Evolutionary conservation across 2,888 invertebrate genomes (phyloP).

Genomic region (Agriopis aurantiaria): DNA sequence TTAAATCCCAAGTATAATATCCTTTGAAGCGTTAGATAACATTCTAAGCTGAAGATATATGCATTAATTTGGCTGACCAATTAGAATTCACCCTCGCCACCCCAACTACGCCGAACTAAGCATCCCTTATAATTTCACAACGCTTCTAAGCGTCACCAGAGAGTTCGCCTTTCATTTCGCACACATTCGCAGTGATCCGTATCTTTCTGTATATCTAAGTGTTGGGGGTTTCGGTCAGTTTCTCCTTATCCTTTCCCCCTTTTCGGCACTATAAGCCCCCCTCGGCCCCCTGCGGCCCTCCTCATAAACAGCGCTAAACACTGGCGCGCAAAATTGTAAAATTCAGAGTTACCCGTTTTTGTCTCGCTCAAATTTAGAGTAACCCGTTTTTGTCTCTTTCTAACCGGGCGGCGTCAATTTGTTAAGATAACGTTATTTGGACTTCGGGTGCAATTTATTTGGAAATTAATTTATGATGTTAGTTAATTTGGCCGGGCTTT

Average conservation of each 20-base stretch:
- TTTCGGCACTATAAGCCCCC: constrained; percentile 73
- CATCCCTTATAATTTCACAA: constrained; percentile 72
- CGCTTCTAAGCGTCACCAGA: constrained; percentile 70
- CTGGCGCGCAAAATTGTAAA: constrained; percentile 80
- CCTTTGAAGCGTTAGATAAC: constrained; percentile 28
- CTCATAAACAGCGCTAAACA: constrained; percentile 83
- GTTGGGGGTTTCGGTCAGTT: constrained; percentile 74
- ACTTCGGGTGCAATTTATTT: constrained; percentile 68
- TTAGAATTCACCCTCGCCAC: constrained; percentile 61
- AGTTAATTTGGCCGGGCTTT: constrained; percentile 36
- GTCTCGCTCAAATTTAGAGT: constrained; percentile 74
- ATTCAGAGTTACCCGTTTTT: constrained; percentile 68
- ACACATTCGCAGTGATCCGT: constrained; percentile 67
- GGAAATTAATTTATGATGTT: constrained; percentile 56
- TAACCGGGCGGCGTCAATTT: constrained; percentile 73
- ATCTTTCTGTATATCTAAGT: constrained; percentile 83
- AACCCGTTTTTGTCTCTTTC: constrained; percentile 67
- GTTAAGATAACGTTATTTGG: constrained; percentile 76
- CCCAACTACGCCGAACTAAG: constrained; percentile 56
- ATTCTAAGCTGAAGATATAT: constrained; percentile 34
- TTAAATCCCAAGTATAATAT: constrained; percentile 1
- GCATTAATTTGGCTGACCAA: constrained; percentile 49
- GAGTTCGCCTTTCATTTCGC: constrained; percentile 53
- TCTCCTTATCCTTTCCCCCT: constrained; percentile 79
- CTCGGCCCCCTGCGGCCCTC: constrained; percentile 53